Evolutionary conservation across 2,113 vertebrate species (phyloP).

Genomic region (Chaetura pelagica): DNA sequence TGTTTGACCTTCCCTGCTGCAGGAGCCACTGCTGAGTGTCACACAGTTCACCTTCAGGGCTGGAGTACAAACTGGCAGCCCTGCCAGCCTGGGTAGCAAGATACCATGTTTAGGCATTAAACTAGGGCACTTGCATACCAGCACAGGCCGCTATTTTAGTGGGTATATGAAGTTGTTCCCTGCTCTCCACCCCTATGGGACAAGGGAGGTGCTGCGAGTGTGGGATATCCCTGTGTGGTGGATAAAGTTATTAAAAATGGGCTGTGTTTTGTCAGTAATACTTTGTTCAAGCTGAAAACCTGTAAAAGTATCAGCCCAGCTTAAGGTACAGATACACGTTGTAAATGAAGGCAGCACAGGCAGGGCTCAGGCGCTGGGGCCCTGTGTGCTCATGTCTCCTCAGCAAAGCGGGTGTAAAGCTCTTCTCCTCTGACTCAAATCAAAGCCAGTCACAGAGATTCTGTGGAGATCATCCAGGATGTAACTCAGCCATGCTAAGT

Average conservation of each 20-base stretch:
- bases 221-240: neutral
- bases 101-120: constrained; percentile 71
- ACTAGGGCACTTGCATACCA: constrained; percentile 60
- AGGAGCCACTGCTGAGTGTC: constrained; percentile 5
- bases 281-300: neutral
- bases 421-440: constrained; percentile 17
- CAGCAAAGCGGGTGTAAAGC: neutral
- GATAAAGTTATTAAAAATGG: neutral
- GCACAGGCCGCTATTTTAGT: constrained; percentile 62
- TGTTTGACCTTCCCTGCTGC: constrained; percentile 32
- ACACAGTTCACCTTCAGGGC: constrained; percentile 62
- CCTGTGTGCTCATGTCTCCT: neutral
- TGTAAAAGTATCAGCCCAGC: neutral
- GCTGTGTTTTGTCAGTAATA: constrained; percentile 2
- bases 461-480: constrained; percentile 46
- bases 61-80: constrained; percentile 37
- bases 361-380: neutral
- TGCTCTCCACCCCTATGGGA: constrained; percentile 41
- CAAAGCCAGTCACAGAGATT: neutral
- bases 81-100: constrained; percentile 59
- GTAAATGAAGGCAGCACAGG: neutral
- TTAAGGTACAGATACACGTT: neutral
- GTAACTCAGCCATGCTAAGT: constrained; percentile 23
- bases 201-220: neutral
- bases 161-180: constrained; percentile 46